Percentiles rank a stretch among this genome's conserved stretches.
These are phyloP conservation scores for Bos taurus DNA, from an alignment of 2,113 vertebrate genomes.

Conservation along the genomic window DNA sequence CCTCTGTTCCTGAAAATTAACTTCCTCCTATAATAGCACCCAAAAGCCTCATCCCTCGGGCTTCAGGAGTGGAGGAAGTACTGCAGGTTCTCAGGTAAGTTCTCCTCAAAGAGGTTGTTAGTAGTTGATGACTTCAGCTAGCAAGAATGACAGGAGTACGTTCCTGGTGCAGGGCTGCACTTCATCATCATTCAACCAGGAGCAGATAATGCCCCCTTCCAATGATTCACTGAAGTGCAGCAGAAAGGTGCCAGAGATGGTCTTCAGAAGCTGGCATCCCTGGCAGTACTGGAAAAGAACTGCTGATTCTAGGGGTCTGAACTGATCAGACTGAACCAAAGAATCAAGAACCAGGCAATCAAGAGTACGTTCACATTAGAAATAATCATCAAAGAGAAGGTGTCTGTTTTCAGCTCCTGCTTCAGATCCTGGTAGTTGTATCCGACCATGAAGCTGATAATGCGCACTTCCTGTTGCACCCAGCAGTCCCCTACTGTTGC, in stretches of 20 bases:
- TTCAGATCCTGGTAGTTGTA: constrained; percentile 84
- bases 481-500: constrained; percentile 83
- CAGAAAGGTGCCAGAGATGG: constrained; percentile 86
- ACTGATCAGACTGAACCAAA: constrained; percentile 93
- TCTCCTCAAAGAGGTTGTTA: constrained; percentile 87
- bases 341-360: constrained; percentile 71
- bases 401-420: constrained; percentile 83
- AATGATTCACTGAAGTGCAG: constrained; percentile 90
- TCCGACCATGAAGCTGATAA: constrained; percentile 83
- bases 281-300: constrained; percentile 82
- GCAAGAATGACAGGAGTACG: constrained; percentile 83
- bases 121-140: constrained; percentile 88
- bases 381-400: constrained; percentile 89
- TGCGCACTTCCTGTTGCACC: constrained; percentile 86
- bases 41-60: constrained; percentile 86
- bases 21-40: constrained; percentile 85
- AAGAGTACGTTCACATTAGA: constrained; percentile 89
- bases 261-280: constrained; percentile 83
- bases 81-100: constrained; percentile 87
- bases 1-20: neutral
- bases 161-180: constrained; percentile 83
- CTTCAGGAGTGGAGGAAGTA: constrained; percentile 86
- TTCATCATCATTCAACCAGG: constrained; percentile 87
- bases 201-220: constrained; percentile 87
- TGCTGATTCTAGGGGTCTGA: constrained; percentile 80